Evolutionary conservation across 2,797 vertebrate species (phyloP).

Genomic region (Toxotes lorentzi): DNA sequence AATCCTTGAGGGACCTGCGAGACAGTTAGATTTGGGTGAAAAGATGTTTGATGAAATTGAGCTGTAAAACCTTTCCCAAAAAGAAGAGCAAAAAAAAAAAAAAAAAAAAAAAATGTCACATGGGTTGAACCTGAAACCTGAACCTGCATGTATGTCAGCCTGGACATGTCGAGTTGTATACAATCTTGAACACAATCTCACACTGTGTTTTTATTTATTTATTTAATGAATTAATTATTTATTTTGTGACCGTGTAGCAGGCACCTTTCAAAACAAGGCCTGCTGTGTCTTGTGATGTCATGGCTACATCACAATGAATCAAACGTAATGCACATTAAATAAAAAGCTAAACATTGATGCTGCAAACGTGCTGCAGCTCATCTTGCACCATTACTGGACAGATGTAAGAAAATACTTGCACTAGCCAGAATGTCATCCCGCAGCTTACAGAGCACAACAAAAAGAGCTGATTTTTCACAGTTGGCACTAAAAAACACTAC

Average conservation of each 20-base stretch:
- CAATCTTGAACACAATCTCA: background rate
- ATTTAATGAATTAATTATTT: background rate
- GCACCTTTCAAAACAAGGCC: background rate
- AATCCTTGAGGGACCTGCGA: background rate
- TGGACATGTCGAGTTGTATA: background rate
- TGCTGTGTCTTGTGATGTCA: slow-evolving; percentile 4
- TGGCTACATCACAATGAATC: background rate
- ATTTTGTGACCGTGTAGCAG: background rate
- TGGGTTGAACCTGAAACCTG: slow-evolving; percentile 34
- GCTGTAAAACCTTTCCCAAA: slow-evolving; percentile 21
- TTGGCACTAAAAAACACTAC: slow-evolving; percentile 1
- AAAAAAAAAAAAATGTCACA: background rate
- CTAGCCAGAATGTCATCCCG: background rate
- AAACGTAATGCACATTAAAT: background rate
- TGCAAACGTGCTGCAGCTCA: background rate
- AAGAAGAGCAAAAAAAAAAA: slow-evolving; percentile 2
- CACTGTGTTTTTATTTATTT: background rate
- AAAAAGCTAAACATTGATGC: background rate
- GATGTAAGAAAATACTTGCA: slow-evolving; percentile 17
- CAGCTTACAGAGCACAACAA: slow-evolving; percentile 11
- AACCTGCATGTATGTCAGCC: background rate
- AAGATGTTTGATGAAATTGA: slow-evolving; percentile 49
- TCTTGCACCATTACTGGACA: background rate
- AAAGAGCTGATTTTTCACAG: slow-evolving; percentile 33
- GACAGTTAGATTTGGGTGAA: slow-evolving; percentile 33